phyloP scores from a whole-genome alignment of 92 coral and sea anemone genomes.

The Metridium senile region DNA sequence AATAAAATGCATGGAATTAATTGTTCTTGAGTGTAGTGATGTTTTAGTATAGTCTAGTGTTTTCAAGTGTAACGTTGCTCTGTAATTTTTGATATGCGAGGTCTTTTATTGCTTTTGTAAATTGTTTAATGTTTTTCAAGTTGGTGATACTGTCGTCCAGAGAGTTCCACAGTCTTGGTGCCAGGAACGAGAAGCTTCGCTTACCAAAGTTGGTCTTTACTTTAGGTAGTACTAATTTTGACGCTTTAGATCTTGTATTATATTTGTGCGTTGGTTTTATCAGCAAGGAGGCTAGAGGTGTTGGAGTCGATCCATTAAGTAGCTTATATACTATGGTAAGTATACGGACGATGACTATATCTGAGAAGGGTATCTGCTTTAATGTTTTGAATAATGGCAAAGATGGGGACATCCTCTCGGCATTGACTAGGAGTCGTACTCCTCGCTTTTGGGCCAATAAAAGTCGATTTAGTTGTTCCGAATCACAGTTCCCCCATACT shows the following conservation, averaged over 20 bases:
- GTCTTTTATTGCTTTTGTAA: neutral
- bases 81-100: too few relatives aligned
- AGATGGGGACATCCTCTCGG: slow-evolving; percentile 16
- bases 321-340: neutral
- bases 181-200: neutral
- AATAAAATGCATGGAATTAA: too few relatives aligned
- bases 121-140: neutral
- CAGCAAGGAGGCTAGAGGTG: neutral
- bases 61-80: too few relatives aligned
- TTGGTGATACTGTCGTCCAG: neutral
- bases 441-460: slow-evolving; percentile 39
- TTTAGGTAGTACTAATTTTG: neutral
- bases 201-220: slow-evolving; percentile 4
- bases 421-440: slow-evolving; percentile 29
- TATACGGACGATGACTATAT: neutral
- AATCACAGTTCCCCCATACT: slow-evolving; percentile 44
- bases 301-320: neutral
- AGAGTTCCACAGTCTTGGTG: neutral
- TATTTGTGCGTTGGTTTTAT: neutral
- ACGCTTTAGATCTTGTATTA: neutral
- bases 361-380: neutral
- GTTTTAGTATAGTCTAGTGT: too few relatives aligned
- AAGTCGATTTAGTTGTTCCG: slow-evolving; percentile 20
- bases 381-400: neutral
- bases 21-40: too few relatives aligned